Percentiles rank a stretch among this genome's conserved stretches.
Conservation (phyloP, 2,113 vertebrate genomes). For the Leptocoma aspasia region DNA sequence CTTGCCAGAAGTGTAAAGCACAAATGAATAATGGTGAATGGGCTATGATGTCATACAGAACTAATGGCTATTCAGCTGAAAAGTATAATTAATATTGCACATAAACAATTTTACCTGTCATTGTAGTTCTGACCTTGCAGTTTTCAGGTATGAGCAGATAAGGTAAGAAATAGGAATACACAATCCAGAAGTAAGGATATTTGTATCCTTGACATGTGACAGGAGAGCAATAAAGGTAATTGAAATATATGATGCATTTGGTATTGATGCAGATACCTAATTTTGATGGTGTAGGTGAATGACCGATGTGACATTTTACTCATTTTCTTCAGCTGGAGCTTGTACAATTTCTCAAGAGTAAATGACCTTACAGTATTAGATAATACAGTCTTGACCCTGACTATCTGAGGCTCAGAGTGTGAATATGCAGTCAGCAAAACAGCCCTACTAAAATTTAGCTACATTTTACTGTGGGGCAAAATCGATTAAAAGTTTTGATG, state of each 20-base stretch:
- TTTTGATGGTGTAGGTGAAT: conserved; percentile 17
- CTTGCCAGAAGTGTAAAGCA: background rate
- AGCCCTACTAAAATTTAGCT: background rate
- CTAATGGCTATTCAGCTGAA: conserved; percentile 22
- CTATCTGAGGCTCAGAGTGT: background rate
- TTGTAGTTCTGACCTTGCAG: conserved; percentile 26
- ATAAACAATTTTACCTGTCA: background rate
- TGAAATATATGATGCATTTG: conserved; percentile 41
- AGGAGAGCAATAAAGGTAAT: conserved; percentile 15
- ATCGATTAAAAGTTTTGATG: background rate
- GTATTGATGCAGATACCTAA: conserved; percentile 1
- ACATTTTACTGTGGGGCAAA: background rate
- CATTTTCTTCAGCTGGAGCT: conserved; percentile 8
- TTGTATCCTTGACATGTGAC: conserved; percentile 17
- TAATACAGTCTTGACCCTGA: conserved; percentile 27
- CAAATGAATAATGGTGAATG: background rate
- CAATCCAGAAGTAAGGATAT: background rate
- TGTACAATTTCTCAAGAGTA: conserved; percentile 12
- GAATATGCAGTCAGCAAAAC: background rate
- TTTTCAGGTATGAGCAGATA: background rate
- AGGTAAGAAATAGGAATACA: conserved; percentile 11
- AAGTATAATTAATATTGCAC: conserved; percentile 10
- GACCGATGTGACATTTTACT: background rate
- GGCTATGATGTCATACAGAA: background rate
- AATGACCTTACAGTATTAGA: conserved; percentile 1